Base-by-base conservation (phyloP, 2,888 invertebrate species). In the Parnassius orleans region DNA sequence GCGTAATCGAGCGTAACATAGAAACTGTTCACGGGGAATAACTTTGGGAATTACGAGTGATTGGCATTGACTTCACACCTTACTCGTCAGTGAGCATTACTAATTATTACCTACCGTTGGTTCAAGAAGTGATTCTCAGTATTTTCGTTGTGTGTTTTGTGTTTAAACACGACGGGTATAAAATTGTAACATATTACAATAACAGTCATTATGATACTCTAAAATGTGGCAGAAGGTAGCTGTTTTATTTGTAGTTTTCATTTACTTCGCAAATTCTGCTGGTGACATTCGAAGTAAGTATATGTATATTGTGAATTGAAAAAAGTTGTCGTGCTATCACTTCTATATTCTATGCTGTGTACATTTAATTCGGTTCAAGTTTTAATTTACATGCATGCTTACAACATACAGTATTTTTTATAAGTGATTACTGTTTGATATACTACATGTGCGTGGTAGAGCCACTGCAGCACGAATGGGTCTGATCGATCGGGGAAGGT, bases 161-260 rank as follows among this genome's bases (percentile, higher is more conserved):
- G 71, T 78, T 75, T 70, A 75, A 75, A 71, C 72, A 73, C 64
- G 66, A 61, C 42, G 50, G 62, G 69, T 86, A 86, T 88, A 88
- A 80, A 83, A 82, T 76, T 81, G 80, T 79, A 73, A 70, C 69
- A 69, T 66, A 41, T 61, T 53, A 60, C 65, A 58, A 60, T 64
- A 60, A 60, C 19, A 41, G 58, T 77, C 76, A 81, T 72, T 78
- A 69, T 9, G 66, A 41, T 70, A 53, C 64, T 66, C 2, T 55
- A 79, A 70, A 69, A 89, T 89, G 89, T 83, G 80, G 81, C 71
- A 80, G 65, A 57, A 74, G 69, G 79, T 76, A 53, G 77, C 78
- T 43, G 62, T 82, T 14, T 64, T 82, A 44, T 47, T 81, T 52
- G 61, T 69, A 11, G 48, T 70, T 10, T 58, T 73, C 51, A 63